Percentiles rank a stretch among this genome's conserved stretches.
These are phyloP conservation scores for Leiothrix lutea DNA, from an alignment of 2,113 vertebrate species.

Conservation along the genomic window DNA sequence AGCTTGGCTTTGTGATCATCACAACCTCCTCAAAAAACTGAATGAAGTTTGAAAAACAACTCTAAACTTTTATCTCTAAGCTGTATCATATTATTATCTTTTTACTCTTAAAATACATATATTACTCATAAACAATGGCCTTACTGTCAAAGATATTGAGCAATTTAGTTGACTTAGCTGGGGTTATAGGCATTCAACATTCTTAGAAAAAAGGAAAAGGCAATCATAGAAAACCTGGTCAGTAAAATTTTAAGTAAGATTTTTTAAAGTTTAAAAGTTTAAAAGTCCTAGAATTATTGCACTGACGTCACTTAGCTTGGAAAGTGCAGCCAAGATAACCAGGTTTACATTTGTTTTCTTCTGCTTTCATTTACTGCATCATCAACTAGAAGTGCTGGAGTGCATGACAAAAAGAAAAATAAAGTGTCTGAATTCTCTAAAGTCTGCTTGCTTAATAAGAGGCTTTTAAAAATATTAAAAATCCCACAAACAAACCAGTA, in stretches of 20 bases:
- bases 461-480: neutral
- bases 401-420: neutral
- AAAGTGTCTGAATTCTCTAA: conserved; percentile 24
- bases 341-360: neutral
- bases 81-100: neutral
- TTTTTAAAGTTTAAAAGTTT: neutral
- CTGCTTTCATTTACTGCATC: neutral
- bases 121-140: neutral
- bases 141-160: neutral
- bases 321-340: neutral
- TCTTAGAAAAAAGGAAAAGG: conserved; percentile 7
- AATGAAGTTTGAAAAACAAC: neutral
- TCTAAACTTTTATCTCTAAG: neutral
- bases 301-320: neutral
- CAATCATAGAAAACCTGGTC: neutral
- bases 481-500: neutral
- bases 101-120: neutral
- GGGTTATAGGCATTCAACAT: neutral
- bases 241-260: neutral
- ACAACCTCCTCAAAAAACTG: neutral
- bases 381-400: conserved; percentile 36
- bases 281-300: neutral
- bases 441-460: neutral
- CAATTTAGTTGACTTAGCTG: neutral
- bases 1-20: neutral